Base-by-base conservation (phyloP, 2,797 vertebrate genomes). In the Brachyrhaphis roseni region DNA sequence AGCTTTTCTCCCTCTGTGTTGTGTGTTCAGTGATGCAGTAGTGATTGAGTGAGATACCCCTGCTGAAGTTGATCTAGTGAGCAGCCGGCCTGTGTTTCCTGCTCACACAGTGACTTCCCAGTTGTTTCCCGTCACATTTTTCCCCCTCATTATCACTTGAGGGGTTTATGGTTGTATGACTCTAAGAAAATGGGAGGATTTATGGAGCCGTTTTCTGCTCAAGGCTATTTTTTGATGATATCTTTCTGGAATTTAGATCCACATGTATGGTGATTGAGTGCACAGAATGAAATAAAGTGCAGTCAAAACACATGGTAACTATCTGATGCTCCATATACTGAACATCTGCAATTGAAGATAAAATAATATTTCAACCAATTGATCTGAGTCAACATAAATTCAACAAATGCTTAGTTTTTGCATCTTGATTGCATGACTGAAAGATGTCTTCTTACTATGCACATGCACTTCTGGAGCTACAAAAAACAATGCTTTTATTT, bases 21-120 rank as follows among this genome's bases (percentile, higher is more conserved):
- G 87, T 87, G 90, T 92, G 90, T 86, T 89, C 91, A 91, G 82
- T 85, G 90, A 87, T 90, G 91, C 86, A 45, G 77, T n/a, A 83
- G 90, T 89, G 85, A 93, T 92, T 84, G 90, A 91, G 87, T 87
- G 88, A 88, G 87, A 91, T 84, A 87, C 84, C 84, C 88, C 83
- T 83, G 87, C 89, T 78, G 87, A 87, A 93, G 85, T 87, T 80
- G 87, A 90, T 92, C 81, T 80, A 82, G 87, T 85, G 87, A 92
- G 90, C 90, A 93, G 83, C 92, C 91, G 86, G 84, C 81, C 85
- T 74, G 1, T 86, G 84, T 90, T 91, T 45, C 75, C 57, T 23
- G 1, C 84, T 86, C 64, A 23, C 83, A 82, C 75, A 76, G 81
- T 57, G 39, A 72, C 83, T 88, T 89, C 51, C 5, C 86, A 84